A percentile compares a stretch with the other conserved stretches of the same genome.
phyloP scores from a whole-genome alignment of 2,113 vertebrate species.

The Epinephelus lanceolatus region DNA sequence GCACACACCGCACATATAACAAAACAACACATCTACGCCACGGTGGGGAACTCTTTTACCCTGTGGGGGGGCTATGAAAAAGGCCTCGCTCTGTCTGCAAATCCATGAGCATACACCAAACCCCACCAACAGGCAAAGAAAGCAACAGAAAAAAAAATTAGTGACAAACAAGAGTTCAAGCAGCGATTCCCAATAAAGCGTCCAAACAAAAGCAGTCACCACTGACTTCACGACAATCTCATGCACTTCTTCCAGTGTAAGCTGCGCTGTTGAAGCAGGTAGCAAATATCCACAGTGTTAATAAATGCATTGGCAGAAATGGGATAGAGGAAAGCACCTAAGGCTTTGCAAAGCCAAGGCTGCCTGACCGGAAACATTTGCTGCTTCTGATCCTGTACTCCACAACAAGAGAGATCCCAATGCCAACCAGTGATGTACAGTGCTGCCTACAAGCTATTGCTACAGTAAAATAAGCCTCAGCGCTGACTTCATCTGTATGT shows the following conservation, averaged over 20 bases:
- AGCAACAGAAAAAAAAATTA: conserved; percentile 68
- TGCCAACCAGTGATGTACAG: conserved; percentile 58
- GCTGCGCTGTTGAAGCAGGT: conserved; percentile 70
- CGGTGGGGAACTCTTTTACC: conserved; percentile 46
- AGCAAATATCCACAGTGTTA: conserved; percentile 80
- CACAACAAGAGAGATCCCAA: conserved; percentile 70
- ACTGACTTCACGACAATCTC: conserved; percentile 55
- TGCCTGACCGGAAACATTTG: conserved; percentile 88
- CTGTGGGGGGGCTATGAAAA: conserved; percentile 50
- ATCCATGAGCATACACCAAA: conserved; percentile 72
- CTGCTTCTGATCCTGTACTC: conserved; percentile 74
- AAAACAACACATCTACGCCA: conserved; percentile 84
- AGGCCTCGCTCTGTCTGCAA: conserved; percentile 54
- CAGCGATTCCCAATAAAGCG: conserved; percentile 66
- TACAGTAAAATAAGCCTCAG: conserved; percentile 62
- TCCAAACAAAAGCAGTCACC: conserved; percentile 69
- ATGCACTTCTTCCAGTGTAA: conserved; percentile 67
- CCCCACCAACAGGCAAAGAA: conserved; percentile 60
- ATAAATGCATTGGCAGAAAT: conserved; percentile 80
- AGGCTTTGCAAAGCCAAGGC: conserved; percentile 88
- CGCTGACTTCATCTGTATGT: conserved; percentile 69
- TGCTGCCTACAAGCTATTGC: conserved; percentile 56
- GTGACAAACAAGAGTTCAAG: conserved; percentile 69
- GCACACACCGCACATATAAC: conserved; percentile 86
- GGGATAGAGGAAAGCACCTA: conserved; percentile 85